Evolutionary conservation across 1,140 invertebrate species (phyloP).

Genomic region (Drosophila suzukii): DNA sequence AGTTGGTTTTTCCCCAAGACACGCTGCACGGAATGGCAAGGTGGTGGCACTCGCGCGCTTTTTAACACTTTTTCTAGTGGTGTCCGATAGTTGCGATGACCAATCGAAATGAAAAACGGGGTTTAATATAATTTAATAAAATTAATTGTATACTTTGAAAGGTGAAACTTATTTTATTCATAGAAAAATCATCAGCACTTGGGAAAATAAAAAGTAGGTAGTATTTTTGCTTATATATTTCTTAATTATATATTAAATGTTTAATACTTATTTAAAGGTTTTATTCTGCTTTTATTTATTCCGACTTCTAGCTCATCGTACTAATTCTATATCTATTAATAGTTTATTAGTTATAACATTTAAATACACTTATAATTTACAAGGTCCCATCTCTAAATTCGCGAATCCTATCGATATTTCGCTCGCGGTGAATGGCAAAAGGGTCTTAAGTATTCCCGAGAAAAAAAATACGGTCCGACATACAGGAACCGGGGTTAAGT

Average conservation of each 20-base stretch:
- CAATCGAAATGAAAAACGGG: background rate
- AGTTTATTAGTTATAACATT: too few species aligned
- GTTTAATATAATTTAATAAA: background rate
- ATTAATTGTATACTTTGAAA: background rate
- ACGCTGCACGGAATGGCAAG: constrained; percentile 25
- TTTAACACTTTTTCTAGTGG: constrained; percentile 13
- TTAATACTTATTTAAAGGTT: too few species aligned
- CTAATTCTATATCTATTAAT: too few species aligned
- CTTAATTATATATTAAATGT: too few species aligned
- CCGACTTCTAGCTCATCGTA: too few species aligned
- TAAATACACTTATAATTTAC: background rate
- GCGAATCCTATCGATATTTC: constrained; percentile 10
- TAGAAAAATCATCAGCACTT: too few species aligned
- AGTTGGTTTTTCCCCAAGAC: constrained; percentile 70
- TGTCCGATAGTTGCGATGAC: background rate
- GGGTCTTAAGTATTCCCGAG: constrained; percentile 7
- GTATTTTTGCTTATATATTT: too few species aligned
- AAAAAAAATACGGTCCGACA: constrained; percentile 13
- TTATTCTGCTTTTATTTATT: too few species aligned
- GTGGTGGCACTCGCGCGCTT: background rate
- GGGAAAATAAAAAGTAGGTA: too few species aligned
- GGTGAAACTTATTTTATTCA: too few species aligned
- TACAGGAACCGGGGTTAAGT: constrained; percentile 4
- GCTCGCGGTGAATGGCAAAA: constrained; percentile 22
- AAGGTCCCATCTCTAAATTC: background rate